Evolutionary conservation across 2,888 invertebrate genomes (phyloP).

Genomic region (Melinaea menophilus): DNA sequence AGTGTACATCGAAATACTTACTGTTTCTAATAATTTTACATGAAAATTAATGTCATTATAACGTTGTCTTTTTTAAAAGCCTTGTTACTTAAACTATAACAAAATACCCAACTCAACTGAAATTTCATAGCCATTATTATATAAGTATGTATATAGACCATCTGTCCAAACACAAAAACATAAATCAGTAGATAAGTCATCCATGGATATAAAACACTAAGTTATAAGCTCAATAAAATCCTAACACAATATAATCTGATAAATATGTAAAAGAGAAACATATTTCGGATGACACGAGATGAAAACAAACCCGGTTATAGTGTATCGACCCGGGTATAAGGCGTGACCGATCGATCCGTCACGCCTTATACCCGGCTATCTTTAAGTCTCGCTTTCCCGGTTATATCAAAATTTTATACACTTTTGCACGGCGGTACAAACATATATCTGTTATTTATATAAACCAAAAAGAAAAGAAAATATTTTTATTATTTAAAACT

Average conservation of each 20-base stretch:
- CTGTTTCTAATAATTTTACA: no score
- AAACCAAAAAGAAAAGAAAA: no score
- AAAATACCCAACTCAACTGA: not conserved
- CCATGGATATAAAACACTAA: no score
- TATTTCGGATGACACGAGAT: slow-evolving; percentile 8
- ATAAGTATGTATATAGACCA: not conserved
- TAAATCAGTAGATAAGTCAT: no score
- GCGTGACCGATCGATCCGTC: slow-evolving; percentile 62
- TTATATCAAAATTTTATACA: not conserved
- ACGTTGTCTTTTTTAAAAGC: no score
- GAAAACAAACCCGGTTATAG: slow-evolving; percentile 27
- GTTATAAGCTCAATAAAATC: no score
- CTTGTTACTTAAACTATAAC: no score
- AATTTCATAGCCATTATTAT: not conserved
- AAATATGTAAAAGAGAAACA: not conserved
- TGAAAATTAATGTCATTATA: no score
- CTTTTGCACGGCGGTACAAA: no score
- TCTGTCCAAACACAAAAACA: not conserved
- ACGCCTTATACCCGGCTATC: slow-evolving; percentile 32
- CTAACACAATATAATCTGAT: not conserved
- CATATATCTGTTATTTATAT: no score
- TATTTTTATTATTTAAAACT: no score
- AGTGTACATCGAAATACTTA: no score
- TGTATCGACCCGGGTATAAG: slow-evolving; percentile 37
- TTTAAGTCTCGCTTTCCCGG: slow-evolving; percentile 11